A percentile compares a stretch with the other conserved stretches of the same genome.
phyloP scores from a whole-genome alignment of 2,113 vertebrate genomes.

The Myanophis thanlyinensis region DNA sequence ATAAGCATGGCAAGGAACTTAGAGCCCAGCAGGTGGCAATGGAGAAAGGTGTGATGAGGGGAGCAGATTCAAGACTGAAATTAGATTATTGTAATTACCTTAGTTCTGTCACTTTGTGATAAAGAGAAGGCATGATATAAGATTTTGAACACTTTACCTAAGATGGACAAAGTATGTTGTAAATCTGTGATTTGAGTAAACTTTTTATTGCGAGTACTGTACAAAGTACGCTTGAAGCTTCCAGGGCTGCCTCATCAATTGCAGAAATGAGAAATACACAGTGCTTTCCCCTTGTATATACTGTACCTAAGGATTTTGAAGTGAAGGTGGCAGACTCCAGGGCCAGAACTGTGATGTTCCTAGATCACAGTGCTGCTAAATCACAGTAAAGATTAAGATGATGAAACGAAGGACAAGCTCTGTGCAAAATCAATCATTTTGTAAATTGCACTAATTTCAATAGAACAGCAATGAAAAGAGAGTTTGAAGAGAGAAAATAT shows the following conservation, averaged over 20 bases:
- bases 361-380: not conserved
- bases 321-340: not conserved
- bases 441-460: not conserved
- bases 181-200: not conserved
- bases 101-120: not conserved
- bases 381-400: not conserved
- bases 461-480: not conserved
- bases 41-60: not conserved
- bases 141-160: not conserved
- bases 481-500: not conserved
- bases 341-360: not conserved
- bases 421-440: not conserved
- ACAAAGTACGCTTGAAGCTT: not conserved
- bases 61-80: not conserved
- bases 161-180: not conserved
- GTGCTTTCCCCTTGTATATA: not conserved
- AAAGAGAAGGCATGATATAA: not conserved
- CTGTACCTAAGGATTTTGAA: not conserved
- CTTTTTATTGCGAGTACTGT: not conserved
- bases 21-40: not conserved
- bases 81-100: not conserved
- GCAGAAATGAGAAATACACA: not conserved
- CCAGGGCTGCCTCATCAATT: not conserved
- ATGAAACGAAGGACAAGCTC: not conserved
- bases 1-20: not conserved